Percentiles rank a stretch among this genome's conserved stretches.
Evolutionary conservation across 2,113 vertebrate genomes (phyloP).

Genomic region (Halcyon malimbica): DNA sequence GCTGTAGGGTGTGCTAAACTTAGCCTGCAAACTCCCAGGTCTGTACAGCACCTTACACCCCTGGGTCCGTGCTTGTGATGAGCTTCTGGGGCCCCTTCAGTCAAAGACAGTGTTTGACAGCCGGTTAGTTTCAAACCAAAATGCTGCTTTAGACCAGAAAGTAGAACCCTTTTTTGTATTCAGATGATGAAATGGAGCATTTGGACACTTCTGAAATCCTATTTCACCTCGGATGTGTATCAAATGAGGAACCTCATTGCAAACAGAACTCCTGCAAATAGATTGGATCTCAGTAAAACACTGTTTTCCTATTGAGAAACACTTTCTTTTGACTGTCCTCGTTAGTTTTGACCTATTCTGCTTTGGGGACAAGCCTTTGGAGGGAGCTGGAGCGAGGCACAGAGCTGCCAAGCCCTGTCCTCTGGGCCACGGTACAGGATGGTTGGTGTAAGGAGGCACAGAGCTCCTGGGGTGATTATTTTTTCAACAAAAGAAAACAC

Average conservation of each 20-base stretch:
- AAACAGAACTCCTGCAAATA: background rate
- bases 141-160: background rate
- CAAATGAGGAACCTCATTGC: background rate
- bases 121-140: background rate
- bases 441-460: background rate
- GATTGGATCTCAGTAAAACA: background rate
- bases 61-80: fast-evolving
- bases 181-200: background rate
- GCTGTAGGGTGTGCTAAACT: background rate
- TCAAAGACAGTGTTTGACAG: background rate
- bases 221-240: background rate
- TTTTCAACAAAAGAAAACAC: background rate
- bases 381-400: background rate
- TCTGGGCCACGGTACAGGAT: background rate
- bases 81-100: background rate
- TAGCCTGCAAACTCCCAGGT: background rate
- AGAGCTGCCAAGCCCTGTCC: background rate
- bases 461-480: background rate
- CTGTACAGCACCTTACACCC: background rate
- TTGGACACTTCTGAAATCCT: background rate
- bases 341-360: background rate
- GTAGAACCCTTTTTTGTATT: fast-evolving
- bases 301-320: background rate
- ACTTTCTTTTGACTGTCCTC: background rate
- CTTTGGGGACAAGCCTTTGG: background rate